Base-by-base conservation (phyloP, 1,140 invertebrate species). In the Hycleus phaleratus region DNA sequence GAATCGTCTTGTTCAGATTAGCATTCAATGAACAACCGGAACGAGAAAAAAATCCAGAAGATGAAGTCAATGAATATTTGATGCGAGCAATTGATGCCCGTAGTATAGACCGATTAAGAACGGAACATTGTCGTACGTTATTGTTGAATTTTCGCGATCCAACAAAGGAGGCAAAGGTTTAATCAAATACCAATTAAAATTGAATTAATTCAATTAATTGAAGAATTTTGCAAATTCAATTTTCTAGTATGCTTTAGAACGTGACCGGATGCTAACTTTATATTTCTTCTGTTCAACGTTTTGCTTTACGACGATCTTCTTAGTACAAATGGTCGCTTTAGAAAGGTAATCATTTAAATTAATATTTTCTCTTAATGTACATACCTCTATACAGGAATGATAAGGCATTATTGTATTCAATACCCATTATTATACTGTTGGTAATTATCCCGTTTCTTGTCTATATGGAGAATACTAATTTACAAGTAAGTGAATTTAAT, bases 1-100 rank as follows among this genome's bases (percentile, higher is more conserved):
- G 18, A 18, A 18, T 18, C 1, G 2, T 18, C 1, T 32, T 7
- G 7, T 72, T 42, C 64, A 88, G 87, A 68, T 74, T 88, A 46
- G 86, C 86, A 2, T 83, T 87, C 61, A 80, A 81, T 2, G 78
- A 78, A 42, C 78, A 77, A 53, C 71, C 71, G 38, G 76, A 78
- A 24, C 78, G 84, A 39, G 75, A 79, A 43, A 88, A 88, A 71
- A 84, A 91, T 70, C 87, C 89, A 0, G 88, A 93, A 61, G 91
- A 94, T 59, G 93, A 95, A 76, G 92, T 96, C 1, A 95, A 95
- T 71, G 93, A 96, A 60, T 97, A 97, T 74, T 77, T 97, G 38
- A 90, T 91, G 79, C 83, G 88, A 48, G 93, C 93, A 1, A 97
- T 97, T 57, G 93, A 96, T 74, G 93, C 93, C 0, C 80, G 93